Evolutionary conservation across 2,888 invertebrate genomes (phyloP), one percentile per base, ranked within the genome.

Genomic region (Lordiphosa andalusiaca): DNA sequence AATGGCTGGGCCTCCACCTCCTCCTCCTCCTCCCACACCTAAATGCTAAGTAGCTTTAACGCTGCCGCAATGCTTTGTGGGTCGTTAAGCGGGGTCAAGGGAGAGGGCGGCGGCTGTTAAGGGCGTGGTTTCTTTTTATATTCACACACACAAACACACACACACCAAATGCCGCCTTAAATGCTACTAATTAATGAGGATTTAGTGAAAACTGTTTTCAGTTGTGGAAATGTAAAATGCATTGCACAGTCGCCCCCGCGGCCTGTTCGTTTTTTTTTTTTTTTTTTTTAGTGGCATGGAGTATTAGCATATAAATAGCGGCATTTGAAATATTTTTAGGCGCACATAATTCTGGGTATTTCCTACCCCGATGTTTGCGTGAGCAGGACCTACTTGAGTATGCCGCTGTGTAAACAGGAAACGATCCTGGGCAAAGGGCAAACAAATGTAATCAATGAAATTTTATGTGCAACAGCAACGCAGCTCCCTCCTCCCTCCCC

Each of bases 401-500:
- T 38, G 30, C 30, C 30, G 30, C 60, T 83, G 74, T 76, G 76
- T 78, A 77, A 84, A 77, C 77, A 84, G 77, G 77, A 77, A 77
- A 75, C 56, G 74, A 82, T 75, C 83, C 83, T 76, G 70, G 70
- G 48, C 66, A 49, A 62, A 55, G 66, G 66, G 62, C 55, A 74
- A 81, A 84, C 85, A 85, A 85, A 81, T 84, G 81, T 85, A 81
- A 81, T 81, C 80, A 81, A 81, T 81, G 80, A 85, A 85, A 84
- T 81, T 81, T 81, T 77, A 81, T 85, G 80, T 81, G 84, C 77
- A 78, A 69, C 85, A 74, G 80, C 75, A 83, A 83, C 76, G 85
- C 82, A 80, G 30, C 67, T 64, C 54, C 33, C n/a, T n/a, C n/a
- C n/a, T n/a, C n/a, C n/a, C 39, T 21, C 4, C 19, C 19, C 19